Evolutionary conservation across 2,797 vertebrate genomes (phyloP).

Genomic region (Myotis findleyi): DNA sequence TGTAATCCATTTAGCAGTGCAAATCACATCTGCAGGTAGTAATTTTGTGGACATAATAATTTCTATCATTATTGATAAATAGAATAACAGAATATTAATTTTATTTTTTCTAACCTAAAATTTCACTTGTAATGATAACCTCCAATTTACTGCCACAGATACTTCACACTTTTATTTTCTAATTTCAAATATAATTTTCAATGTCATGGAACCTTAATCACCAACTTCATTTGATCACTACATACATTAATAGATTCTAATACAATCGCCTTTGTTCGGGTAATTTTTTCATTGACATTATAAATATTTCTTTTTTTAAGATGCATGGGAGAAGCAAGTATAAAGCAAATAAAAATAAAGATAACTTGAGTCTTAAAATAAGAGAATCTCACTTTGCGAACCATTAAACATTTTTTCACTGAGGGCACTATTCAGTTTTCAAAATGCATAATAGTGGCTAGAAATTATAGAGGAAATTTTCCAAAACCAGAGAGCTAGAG

Average conservation of each 20-base stretch:
- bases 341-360: constrained; percentile 24
- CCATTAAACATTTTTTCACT: constrained; percentile 42
- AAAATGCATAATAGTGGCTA: background rate
- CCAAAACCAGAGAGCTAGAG: background rate
- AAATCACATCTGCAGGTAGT: background rate
- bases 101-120: constrained; percentile 50
- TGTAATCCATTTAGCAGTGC: background rate
- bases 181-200: constrained; percentile 60
- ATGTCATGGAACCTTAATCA: constrained; percentile 43
- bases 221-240: constrained; percentile 54
- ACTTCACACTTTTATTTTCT: constrained; percentile 49
- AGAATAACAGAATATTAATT: constrained; percentile 58
- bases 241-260: constrained; percentile 32
- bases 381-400: constrained; percentile 29
- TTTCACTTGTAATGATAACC: constrained; percentile 28
- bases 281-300: background rate
- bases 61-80: constrained; percentile 53
- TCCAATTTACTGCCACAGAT: constrained; percentile 9
- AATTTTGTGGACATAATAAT: constrained; percentile 33
- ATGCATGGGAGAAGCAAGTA: background rate
- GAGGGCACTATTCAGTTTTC: background rate
- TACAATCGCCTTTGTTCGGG: background rate
- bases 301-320: constrained; percentile 51
- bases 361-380: background rate
- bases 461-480: background rate